Conservation (phyloP, 35 echinoderm and acorn worm species). For the Patiria miniata region DNA sequence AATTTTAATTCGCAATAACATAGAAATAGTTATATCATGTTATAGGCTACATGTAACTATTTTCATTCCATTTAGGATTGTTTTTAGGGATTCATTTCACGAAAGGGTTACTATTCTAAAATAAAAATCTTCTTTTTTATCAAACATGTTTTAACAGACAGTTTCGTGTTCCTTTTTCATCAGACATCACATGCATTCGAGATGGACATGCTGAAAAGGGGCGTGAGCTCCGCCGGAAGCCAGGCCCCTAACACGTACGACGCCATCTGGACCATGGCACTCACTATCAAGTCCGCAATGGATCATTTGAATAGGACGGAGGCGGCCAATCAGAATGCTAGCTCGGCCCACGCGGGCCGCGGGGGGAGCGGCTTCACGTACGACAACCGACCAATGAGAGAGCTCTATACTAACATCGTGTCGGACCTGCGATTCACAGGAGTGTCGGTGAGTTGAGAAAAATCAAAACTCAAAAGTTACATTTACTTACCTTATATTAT, state of each 20-base stretch:
- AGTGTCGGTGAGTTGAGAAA: constrained; percentile 72
- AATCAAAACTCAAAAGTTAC: background rate
- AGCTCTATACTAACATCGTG: constrained; percentile 63
- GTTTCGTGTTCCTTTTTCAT: too few species aligned
- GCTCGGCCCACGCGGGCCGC: background rate
- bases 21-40: too few species aligned
- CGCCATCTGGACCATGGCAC: constrained; percentile 90
- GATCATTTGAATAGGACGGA: constrained; percentile 35
- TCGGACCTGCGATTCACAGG: constrained; percentile 72
- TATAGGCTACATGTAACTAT: too few species aligned
- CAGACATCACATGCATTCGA: constrained; percentile 80
- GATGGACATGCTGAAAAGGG: constrained; percentile 41
- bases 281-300: constrained; percentile 74
- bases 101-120: too few species aligned
- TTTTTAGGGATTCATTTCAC: too few species aligned
- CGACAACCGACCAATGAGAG: constrained; percentile 53
- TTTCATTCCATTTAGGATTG: too few species aligned
- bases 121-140: too few species aligned
- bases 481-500: too few species aligned
- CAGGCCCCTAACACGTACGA: constrained; percentile 95
- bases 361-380: constrained; percentile 44
- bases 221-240: constrained; percentile 43
- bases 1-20: too few species aligned
- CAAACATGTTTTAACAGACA: too few species aligned
- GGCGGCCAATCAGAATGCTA: background rate